Evolutionary conservation across 1,140 invertebrate genomes (phyloP).

Genomic region (Archivesica marissinica): DNA sequence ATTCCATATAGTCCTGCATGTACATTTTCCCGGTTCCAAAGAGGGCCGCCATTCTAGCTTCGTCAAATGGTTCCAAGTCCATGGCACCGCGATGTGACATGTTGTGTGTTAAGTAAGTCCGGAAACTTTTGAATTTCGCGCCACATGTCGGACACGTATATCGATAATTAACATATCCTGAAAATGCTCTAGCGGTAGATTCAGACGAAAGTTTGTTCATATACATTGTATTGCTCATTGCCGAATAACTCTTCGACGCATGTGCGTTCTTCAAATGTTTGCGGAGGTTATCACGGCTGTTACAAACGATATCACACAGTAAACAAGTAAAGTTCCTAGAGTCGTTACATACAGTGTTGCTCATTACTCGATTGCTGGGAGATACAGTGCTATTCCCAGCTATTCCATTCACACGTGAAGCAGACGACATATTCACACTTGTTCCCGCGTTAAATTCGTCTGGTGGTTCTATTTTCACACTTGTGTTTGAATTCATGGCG

Average conservation of each 20-base stretch:
- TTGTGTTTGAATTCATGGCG: constrained; percentile 30
- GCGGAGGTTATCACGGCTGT: constrained; percentile 24
- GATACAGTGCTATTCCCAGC: not conserved
- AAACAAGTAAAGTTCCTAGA: constrained; percentile 45
- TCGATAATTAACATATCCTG: constrained; percentile 44
- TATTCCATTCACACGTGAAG: not conserved
- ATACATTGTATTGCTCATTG: not conserved
- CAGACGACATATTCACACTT: not conserved
- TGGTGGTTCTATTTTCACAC: constrained; percentile 45
- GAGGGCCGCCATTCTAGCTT: constrained; percentile 37
- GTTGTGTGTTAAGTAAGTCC: constrained; percentile 42
- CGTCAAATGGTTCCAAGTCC: not conserved
- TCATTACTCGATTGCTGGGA: not conserved
- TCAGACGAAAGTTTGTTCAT: constrained; percentile 1
- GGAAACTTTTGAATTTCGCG: constrained; percentile 60
- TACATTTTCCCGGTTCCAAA: constrained; percentile 50
- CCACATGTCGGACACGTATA: constrained; percentile 51
- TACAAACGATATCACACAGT: constrained; percentile 44
- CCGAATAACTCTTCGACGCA: constrained; percentile 20
- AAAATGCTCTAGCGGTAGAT: not conserved
- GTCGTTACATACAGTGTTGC: not conserved
- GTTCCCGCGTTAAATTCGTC: constrained; percentile 31
- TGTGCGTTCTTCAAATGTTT: constrained; percentile 38
- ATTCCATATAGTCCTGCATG: constrained; percentile 41
- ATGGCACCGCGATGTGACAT: constrained; percentile 42